A percentile compares a stretch with the other conserved stretches of the same genome.
These are phyloP conservation scores for Heliocidaris tuberculata DNA, from an alignment of 35 echinoderm and acorn worm genomes.

Conservation along the genomic window DNA sequence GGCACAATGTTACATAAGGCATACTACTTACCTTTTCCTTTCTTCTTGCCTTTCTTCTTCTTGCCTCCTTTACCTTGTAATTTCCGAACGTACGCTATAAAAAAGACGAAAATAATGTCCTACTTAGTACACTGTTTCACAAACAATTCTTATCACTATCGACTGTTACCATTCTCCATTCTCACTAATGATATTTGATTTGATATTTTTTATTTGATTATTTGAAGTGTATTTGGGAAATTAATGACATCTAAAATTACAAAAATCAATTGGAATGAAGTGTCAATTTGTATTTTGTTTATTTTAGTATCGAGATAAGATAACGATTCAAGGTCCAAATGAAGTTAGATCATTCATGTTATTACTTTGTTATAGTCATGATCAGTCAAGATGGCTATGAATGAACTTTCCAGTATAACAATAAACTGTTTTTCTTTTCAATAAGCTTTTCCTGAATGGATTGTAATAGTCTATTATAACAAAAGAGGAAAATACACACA, in stretches of 20 bases:
- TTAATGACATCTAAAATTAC: neutral
- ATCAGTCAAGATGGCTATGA: too few relatives aligned
- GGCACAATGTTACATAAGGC: neutral
- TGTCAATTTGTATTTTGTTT: too few relatives aligned
- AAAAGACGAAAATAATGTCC: neutral
- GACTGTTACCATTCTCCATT: neutral
- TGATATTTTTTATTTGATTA: neutral
- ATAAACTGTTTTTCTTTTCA: too few relatives aligned
- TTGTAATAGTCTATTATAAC: too few relatives aligned
- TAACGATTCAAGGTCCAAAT: too few relatives aligned
- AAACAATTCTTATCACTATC: neutral
- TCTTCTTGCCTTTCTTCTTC: constrained; percentile 46
- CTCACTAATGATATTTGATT: neutral
- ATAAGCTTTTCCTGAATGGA: too few relatives aligned
- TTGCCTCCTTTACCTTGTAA: constrained; percentile 25
- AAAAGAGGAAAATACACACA: too few relatives aligned
- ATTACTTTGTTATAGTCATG: too few relatives aligned
- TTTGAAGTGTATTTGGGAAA: neutral
- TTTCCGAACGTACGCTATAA: constrained; percentile 14
- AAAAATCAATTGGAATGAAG: neutral
- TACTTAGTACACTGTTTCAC: neutral
- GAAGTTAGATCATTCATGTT: too few relatives aligned
- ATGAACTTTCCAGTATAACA: too few relatives aligned
- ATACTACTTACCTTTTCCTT: constrained; percentile 35
- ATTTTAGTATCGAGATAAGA: too few relatives aligned